Conservation (phyloP, 2,113 vertebrate species). For the Myotis yumanensis region DNA sequence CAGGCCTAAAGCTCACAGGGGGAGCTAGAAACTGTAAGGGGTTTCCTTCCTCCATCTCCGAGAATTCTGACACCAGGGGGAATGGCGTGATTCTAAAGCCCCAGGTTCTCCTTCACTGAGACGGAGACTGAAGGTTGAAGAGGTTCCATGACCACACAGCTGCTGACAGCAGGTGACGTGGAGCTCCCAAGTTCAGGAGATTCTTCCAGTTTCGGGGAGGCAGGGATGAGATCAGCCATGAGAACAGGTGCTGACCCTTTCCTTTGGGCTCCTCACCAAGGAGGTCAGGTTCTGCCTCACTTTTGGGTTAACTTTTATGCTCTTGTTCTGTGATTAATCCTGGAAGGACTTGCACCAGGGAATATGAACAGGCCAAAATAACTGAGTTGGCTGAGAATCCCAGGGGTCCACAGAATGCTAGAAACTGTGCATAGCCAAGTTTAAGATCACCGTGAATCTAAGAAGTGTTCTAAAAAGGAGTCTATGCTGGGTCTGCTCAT, state of each 20-base stretch:
- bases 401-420: neutral
- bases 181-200: neutral
- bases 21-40: neutral
- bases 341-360: neutral
- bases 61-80: neutral
- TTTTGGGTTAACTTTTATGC: neutral
- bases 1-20: neutral
- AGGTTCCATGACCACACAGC: neutral
- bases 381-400: neutral
- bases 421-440: neutral
- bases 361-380: fast-evolving
- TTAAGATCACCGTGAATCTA: neutral
- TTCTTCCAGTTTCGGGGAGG: neutral
- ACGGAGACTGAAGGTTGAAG: neutral
- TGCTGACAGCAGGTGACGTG: too few species aligned
- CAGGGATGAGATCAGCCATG: neutral
- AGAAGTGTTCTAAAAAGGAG: neutral
- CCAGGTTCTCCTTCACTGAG: neutral
- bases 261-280: fast-evolving
- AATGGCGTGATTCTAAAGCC: neutral
- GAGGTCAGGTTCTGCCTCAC: neutral
- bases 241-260: fast-evolving
- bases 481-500: neutral
- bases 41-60: neutral
- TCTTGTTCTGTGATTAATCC: neutral